phyloP scores from a whole-genome alignment of 1,140 invertebrate species.

The Rhopalosiphum padi region DNA sequence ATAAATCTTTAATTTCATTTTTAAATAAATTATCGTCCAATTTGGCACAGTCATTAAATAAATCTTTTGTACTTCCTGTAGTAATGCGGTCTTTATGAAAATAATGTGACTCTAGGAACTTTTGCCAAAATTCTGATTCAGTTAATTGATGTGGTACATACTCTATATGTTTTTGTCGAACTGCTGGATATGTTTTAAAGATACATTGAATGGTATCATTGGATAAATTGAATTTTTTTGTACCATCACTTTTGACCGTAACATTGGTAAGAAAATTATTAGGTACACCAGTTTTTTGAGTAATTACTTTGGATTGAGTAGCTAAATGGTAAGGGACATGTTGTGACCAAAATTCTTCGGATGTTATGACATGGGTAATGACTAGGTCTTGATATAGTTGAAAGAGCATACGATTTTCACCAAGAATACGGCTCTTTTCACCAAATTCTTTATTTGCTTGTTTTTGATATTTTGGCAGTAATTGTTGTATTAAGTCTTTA shows the following conservation, averaged over 20 bases:
- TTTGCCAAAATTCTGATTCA: slow-evolving; percentile 98
- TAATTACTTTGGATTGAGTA: slow-evolving; percentile 71
- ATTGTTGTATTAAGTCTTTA: slow-evolving; percentile 89
- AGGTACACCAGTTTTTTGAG: slow-evolving; percentile 87
- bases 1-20: slow-evolving; percentile 78
- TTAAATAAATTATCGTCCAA: slow-evolving; percentile 89
- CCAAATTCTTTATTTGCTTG: slow-evolving; percentile 93
- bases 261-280: slow-evolving; percentile 83
- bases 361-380: slow-evolving; percentile 88
- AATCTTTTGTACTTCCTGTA: slow-evolving; percentile 81
- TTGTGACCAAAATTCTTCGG: slow-evolving; percentile 96
- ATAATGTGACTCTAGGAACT: slow-evolving; percentile 99
- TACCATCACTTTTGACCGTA: slow-evolving; percentile 95
- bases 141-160: slow-evolving; percentile 94
- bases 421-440: slow-evolving; percentile 85
- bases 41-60: slow-evolving; percentile 97
- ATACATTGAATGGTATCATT: slow-evolving; percentile 97
- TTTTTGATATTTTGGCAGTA: slow-evolving; percentile 93
- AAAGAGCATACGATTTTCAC: slow-evolving; percentile 81
- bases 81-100: slow-evolving; percentile 96
- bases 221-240: slow-evolving; percentile 96
- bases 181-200: slow-evolving; percentile 99
- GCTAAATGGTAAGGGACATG: slow-evolving; percentile 81
- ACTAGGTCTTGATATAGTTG: slow-evolving; percentile 93
- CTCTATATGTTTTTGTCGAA: slow-evolving; percentile 95